Conservation (phyloP, 2,113 vertebrate genomes). For the Microtus oregoni region DNA sequence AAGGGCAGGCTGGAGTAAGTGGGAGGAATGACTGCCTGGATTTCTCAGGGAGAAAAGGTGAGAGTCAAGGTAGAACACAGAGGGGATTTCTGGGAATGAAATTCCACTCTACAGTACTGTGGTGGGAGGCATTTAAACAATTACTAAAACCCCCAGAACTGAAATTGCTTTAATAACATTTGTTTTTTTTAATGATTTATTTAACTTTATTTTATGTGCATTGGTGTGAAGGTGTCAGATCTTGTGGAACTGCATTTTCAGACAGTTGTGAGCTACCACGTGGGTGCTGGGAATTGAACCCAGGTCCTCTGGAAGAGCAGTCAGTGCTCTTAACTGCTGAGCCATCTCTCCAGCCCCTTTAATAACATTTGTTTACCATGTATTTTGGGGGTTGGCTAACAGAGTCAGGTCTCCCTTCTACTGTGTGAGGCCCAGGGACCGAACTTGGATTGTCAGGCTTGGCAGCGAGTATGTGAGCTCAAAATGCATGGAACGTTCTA, state of each 20-base stretch:
- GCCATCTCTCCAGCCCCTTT: neutral
- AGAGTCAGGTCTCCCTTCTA: neutral
- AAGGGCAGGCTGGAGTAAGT: neutral
- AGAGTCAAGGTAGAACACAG: neutral
- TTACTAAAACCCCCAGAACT: neutral
- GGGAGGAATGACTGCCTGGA: neutral
- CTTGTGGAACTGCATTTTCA: no score
- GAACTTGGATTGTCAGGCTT: neutral
- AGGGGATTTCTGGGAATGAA: neutral
- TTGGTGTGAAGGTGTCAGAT: no score
- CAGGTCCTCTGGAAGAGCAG: no score
- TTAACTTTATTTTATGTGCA: no score
- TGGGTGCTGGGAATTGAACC: no score
- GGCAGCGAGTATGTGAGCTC: neutral
- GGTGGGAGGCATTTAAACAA: neutral
- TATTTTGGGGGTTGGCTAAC: neutral
- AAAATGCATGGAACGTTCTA: neutral
- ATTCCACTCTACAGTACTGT: neutral
- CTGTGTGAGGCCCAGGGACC: neutral
- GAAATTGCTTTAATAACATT: neutral
- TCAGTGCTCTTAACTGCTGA: no score
- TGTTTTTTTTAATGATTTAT: no score
- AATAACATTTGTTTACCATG: neutral
- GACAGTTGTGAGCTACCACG: no score
- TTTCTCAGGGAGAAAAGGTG: neutral